A percentile compares a stretch with the other conserved stretches of the same genome.
These are phyloP conservation scores for Austrofundulus limnaeus DNA, from an alignment of 2,113 vertebrate species.

Conservation along the genomic window DNA sequence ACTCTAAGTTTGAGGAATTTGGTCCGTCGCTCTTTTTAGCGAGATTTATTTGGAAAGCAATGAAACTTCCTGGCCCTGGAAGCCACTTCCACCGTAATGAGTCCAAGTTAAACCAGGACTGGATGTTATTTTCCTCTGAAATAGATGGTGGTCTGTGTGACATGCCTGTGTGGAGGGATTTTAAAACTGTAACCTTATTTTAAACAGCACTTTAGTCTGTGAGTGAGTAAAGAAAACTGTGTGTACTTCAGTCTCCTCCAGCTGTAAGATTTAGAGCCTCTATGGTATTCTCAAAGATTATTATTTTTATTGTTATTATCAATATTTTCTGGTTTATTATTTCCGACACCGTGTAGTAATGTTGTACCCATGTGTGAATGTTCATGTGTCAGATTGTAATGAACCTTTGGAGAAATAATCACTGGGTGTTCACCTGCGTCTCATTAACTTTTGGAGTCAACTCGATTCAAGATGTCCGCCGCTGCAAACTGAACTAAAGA, in stretches of 20 bases:
- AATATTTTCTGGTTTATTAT: too few species aligned
- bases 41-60: constrained; percentile 82
- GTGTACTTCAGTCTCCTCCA: not conserved
- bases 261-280: constrained; percentile 5
- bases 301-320: too few species aligned
- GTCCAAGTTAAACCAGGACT: constrained; percentile 70
- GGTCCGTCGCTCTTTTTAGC: constrained; percentile 68
- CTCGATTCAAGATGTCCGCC: too few species aligned
- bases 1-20: constrained; percentile 70
- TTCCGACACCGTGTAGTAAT: too few species aligned
- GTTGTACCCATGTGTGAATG: too few species aligned
- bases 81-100: constrained; percentile 81
- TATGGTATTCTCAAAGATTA: not conserved
- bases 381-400: too few species aligned
- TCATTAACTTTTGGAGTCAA: too few species aligned
- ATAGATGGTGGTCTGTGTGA: constrained; percentile 72
- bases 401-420: too few species aligned
- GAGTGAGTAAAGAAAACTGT: constrained; percentile 26
- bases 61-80: constrained; percentile 74
- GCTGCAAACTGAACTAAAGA: too few species aligned
- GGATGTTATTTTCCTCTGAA: constrained; percentile 73
- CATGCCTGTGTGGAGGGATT: constrained; percentile 39
- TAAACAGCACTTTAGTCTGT: constrained; percentile 26
- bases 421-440: too few species aligned
- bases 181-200: constrained; percentile 41